Conservation (phyloP, 2,113 vertebrate genomes). For the Scalopus aquaticus region DNA sequence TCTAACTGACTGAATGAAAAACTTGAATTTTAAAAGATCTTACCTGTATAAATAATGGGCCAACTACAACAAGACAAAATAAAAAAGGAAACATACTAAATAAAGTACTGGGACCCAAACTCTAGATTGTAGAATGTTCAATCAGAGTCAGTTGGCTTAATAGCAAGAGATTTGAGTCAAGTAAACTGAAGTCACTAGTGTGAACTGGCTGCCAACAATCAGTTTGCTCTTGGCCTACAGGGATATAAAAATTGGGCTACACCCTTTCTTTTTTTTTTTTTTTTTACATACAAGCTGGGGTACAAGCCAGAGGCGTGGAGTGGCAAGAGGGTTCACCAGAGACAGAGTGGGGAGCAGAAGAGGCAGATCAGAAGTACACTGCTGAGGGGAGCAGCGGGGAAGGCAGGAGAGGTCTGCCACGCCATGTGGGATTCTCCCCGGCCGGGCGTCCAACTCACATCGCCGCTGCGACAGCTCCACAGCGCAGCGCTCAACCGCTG, state of each 20-base stretch:
- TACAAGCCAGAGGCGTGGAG: too few relatives aligned
- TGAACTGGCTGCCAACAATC: background rate
- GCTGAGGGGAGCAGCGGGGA: too few relatives aligned
- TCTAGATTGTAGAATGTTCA: background rate
- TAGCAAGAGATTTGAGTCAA: background rate
- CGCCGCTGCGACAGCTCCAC: too few relatives aligned
- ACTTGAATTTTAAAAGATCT: background rate
- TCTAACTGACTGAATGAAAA: background rate
- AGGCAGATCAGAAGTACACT: too few relatives aligned
- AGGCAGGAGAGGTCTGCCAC: too few relatives aligned
- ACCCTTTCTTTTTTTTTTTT: background rate
- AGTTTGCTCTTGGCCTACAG: background rate
- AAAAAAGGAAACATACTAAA: slow-evolving; percentile 8
- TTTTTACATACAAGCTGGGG: too few relatives aligned
- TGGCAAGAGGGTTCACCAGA: too few relatives aligned
- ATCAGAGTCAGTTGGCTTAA: background rate
- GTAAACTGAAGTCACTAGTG: background rate
- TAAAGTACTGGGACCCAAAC: background rate
- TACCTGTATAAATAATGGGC: background rate
- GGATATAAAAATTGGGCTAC: background rate
- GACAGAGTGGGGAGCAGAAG: too few relatives aligned
- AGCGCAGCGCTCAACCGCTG: too few relatives aligned
- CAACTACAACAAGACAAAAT: background rate
- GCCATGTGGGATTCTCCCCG: too few relatives aligned
- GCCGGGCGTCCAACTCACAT: too few relatives aligned